These are phyloP conservation scores for Leptinotarsa juncta DNA, from an alignment of 2,888 invertebrate species.

Conservation along the genomic window DNA sequence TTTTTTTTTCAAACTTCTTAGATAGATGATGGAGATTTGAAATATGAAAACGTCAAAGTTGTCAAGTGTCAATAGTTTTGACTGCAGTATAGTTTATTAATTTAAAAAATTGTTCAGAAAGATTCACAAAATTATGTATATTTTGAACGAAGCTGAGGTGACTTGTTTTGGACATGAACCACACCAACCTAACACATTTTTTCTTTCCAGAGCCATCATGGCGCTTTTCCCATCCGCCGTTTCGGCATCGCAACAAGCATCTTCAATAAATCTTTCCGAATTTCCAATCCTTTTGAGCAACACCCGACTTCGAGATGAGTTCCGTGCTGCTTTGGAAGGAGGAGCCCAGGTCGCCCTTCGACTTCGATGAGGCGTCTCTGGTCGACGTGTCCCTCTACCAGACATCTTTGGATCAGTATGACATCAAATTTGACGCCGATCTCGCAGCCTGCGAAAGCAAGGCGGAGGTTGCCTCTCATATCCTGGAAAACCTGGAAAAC, in stretches of 20 bases:
- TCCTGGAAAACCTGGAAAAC: constrained; percentile 71
- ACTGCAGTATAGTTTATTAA: too few relatives aligned
- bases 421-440: constrained; percentile 56
- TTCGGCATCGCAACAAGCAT: constrained; percentile 70
- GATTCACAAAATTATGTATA: too few relatives aligned
- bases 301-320: constrained; percentile 55
- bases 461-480: constrained; percentile 74
- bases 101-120: too few relatives aligned
- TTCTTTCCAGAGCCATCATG: constrained; percentile 80
- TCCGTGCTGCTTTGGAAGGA: constrained; percentile 66
- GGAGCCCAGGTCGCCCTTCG: constrained; percentile 69
- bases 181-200: not conserved
- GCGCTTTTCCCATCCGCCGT: constrained; percentile 77
- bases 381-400: constrained; percentile 60
- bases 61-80: too few relatives aligned
- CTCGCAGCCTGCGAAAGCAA: constrained; percentile 57
- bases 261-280: constrained; percentile 58
- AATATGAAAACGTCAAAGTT: too few relatives aligned
- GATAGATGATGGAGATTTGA: too few relatives aligned
- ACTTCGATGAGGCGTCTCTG: constrained; percentile 59
- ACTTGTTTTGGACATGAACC: not conserved
- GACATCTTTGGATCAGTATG: constrained; percentile 57
- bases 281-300: constrained; percentile 41
- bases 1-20: too few relatives aligned
- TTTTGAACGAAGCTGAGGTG: too few relatives aligned